phyloP scores from a whole-genome alignment of 2,888 invertebrate genomes.

The Lamellibrachia satsuma region DNA sequence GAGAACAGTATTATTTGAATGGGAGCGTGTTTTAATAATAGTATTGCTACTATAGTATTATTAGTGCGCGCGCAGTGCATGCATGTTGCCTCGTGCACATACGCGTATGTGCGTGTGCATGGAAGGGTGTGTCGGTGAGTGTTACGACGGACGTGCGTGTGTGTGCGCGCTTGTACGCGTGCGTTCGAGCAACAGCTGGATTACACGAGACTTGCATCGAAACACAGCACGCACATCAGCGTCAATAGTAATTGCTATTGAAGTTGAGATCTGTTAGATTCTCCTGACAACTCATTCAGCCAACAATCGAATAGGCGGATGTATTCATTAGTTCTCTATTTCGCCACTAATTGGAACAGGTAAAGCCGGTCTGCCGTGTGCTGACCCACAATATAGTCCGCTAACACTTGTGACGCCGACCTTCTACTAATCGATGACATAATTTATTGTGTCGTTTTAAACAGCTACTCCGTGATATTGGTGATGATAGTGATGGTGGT shows the following conservation, averaged over 20 bases:
- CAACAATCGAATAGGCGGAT: background rate
- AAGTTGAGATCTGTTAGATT: background rate
- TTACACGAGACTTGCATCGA: background rate
- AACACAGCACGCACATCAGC: background rate
- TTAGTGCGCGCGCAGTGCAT: too few relatives aligned
- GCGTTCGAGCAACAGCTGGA: background rate
- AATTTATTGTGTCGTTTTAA: background rate
- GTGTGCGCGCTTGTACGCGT: background rate
- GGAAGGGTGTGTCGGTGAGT: too few relatives aligned
- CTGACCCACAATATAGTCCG: background rate
- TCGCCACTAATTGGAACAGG: background rate
- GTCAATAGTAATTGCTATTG: background rate
- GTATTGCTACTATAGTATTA: too few relatives aligned
- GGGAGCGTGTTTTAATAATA: too few relatives aligned
- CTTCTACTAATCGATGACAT: background rate
- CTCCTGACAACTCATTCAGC: background rate
- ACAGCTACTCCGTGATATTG: background rate
- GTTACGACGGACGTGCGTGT: background rate
- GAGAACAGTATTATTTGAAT: too few relatives aligned
- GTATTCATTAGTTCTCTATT: background rate
- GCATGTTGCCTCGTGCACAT: too few relatives aligned
- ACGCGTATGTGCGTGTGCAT: too few relatives aligned
- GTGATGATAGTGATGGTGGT: too few relatives aligned
- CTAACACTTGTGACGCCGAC: background rate
- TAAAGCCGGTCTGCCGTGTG: background rate